Evolutionary conservation across 2,797 vertebrate genomes (phyloP), one percentile per base, ranked within the genome.

Genomic region (Pitangus sulphuratus): DNA sequence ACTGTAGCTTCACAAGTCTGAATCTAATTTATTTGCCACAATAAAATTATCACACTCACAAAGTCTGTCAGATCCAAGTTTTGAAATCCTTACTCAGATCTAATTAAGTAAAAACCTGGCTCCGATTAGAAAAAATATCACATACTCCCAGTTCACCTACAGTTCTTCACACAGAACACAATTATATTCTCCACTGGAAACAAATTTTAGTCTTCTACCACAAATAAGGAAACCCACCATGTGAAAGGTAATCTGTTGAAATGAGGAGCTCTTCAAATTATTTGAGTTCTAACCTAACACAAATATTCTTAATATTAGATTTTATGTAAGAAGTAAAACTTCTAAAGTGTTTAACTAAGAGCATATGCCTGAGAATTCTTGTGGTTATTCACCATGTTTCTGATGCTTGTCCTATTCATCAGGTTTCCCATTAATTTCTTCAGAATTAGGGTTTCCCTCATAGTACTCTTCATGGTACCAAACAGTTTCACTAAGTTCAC

Each of bases 251-350:
- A 88, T 94, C 83, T 91, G 85, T 30, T 77, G 83, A 89, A 93
- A 88, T 76, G 16, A 93, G 89, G 79, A 9, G 13, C 28, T 42
- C 71, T 87, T 91, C 74, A 60, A 91, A 75, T 82, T 81, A 74
- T 84, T 91, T 88, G 48, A 86, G 16, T 81, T 89, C 69, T 86
- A 58, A 95, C 84, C 77, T 92, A 79, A 83, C 58, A 87, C 87
- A 94, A 85, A 94, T 95, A 94, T 61, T 93, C 70, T 89, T 88
- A 94, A 90, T 96, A 94, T 87, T 95, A 86, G 80, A 95, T 93
- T 95, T 95, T 94, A 92, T 91, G 35, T 91, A 47, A 87, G 54
- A 94, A 87, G 47, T 58, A 93, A 95, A 66, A 85, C 53, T 75
- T 92, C 90, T 91, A 75, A 93, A 72, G 77, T 61, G 58, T 91